A percentile compares a stretch with the other conserved stretches of the same genome.
phyloP scores from a whole-genome alignment of 2,888 invertebrate species.

The Lysandra coridon region DNA sequence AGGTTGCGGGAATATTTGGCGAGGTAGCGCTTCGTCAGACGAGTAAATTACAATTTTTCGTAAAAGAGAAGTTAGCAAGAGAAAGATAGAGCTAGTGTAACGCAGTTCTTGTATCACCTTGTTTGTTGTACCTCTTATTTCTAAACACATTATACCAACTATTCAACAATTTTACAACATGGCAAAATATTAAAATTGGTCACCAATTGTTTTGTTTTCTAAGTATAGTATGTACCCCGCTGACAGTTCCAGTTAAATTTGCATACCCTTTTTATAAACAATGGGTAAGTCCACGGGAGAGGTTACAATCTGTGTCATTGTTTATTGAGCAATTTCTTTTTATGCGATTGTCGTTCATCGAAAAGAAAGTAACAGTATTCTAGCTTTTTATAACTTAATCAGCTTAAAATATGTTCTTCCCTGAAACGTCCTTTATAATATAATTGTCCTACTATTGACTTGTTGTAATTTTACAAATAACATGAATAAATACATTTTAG shows the following conservation, averaged over 20 bases:
- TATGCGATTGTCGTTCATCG: background rate
- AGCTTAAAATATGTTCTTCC: slow-evolving; percentile 18
- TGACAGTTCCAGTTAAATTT: slow-evolving; percentile 25
- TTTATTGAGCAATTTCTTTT: slow-evolving; percentile 24
- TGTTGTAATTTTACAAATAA: background rate
- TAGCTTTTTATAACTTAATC: slow-evolving; percentile 22
- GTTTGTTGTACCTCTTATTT: too few relatives aligned
- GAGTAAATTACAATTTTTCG: background rate
- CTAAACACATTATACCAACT: background rate
- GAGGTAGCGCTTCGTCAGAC: background rate
- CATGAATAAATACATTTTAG: background rate
- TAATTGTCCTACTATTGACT: background rate
- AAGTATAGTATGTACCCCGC: slow-evolving; percentile 1
- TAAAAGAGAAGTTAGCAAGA: background rate
- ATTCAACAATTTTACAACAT: background rate
- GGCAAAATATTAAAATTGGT: slow-evolving; percentile 2
- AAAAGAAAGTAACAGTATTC: slow-evolving; percentile 25
- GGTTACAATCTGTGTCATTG: slow-evolving; percentile 24
- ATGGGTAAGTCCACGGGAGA: slow-evolving; percentile 9
- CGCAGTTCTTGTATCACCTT: too few relatives aligned
- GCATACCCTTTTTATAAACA: slow-evolving; percentile 19
- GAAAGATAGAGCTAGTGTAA: too few relatives aligned
- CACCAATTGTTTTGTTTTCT: slow-evolving; percentile 21
- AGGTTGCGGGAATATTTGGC: background rate
- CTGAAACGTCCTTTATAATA: background rate